Percentiles rank a stretch among this genome's conserved stretches.
Evolutionary conservation across 1,140 invertebrate genomes (phyloP).

Genomic region (Laupala kohalensis): DNA sequence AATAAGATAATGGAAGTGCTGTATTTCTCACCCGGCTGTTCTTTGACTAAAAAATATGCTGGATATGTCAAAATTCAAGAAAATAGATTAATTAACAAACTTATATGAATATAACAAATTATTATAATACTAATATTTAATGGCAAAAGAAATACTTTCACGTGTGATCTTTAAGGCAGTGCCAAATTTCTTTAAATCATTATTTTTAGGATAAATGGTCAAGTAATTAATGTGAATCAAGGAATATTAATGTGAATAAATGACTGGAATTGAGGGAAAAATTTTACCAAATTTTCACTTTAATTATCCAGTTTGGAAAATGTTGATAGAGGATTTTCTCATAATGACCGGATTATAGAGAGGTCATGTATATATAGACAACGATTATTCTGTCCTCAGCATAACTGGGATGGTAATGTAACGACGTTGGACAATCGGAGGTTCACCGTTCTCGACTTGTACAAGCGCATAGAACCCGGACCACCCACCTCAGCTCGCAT

Average conservation of each 20-base stretch:
- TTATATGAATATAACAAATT: background rate
- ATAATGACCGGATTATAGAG: no score
- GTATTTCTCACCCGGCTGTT: no score
- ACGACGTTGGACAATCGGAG: constrained; percentile 18
- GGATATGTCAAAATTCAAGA: no score
- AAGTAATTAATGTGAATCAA: background rate
- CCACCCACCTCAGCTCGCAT: constrained; percentile 16
- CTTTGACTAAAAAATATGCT: no score
- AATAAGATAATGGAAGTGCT: no score
- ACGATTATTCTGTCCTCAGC: constrained; percentile 10
- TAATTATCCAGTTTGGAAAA: background rate
- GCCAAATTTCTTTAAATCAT: no score
- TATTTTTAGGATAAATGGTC: no score
- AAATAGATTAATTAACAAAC: no score
- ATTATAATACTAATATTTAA: background rate
- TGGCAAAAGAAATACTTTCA: background rate
- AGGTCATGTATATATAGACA: background rate
- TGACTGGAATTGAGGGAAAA: background rate
- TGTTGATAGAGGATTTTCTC: background rate
- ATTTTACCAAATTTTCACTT: background rate
- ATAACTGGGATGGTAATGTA: constrained; percentile 22
- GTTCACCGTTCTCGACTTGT: constrained; percentile 20
- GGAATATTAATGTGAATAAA: background rate
- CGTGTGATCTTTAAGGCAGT: no score
- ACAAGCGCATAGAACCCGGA: constrained; percentile 17